These are phyloP conservation scores for Poecilia velifera DNA, from an alignment of 2,797 vertebrate species.

Conservation along the genomic window DNA sequence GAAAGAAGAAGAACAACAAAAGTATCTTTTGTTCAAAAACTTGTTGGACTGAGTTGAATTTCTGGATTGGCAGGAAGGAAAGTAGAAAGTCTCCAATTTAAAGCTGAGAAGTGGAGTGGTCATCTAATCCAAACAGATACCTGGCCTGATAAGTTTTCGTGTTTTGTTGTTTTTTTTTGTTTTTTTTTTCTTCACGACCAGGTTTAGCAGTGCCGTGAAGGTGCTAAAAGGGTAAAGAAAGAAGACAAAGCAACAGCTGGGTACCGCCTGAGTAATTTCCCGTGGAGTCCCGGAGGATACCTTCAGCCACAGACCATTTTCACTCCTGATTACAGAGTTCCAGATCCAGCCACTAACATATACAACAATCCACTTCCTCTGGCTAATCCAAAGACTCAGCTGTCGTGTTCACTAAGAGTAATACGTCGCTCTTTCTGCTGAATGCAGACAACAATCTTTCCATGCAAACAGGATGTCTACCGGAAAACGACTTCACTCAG, in stretches of 20 bases:
- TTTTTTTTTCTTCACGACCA: conserved; percentile 54
- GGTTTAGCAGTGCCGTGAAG: conserved; percentile 73
- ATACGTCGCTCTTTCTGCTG: conserved; percentile 31
- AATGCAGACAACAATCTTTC: conserved; percentile 61
- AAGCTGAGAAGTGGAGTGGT: conserved; percentile 79
- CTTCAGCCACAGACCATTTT: conserved; percentile 77
- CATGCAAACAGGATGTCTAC: conserved; percentile 70
- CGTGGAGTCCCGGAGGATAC: conserved; percentile 73
- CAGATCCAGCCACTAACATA: conserved; percentile 80
- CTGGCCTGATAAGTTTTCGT: conserved; percentile 77
- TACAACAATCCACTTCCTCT: conserved; percentile 75
- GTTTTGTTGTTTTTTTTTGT: conserved; percentile 5
- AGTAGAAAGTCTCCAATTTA: conserved; percentile 82
- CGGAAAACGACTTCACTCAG: conserved; percentile 42
- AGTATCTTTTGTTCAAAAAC: conserved; percentile 35
- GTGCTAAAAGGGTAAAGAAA: conserved; percentile 83
- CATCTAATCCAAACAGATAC: conserved; percentile 82
- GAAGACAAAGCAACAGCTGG: conserved; percentile 84
- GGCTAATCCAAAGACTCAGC: conserved; percentile 62
- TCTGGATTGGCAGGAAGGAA: conserved; percentile 71
- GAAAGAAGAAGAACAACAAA: conserved; percentile 4
- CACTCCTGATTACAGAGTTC: conserved; percentile 82
- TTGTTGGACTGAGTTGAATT: conserved; percentile 56
- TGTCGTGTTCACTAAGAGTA: conserved; percentile 60
- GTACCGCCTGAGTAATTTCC: conserved; percentile 81